phyloP scores from a whole-genome alignment of 2,113 vertebrate genomes.

The Mobula hypostoma region DNA sequence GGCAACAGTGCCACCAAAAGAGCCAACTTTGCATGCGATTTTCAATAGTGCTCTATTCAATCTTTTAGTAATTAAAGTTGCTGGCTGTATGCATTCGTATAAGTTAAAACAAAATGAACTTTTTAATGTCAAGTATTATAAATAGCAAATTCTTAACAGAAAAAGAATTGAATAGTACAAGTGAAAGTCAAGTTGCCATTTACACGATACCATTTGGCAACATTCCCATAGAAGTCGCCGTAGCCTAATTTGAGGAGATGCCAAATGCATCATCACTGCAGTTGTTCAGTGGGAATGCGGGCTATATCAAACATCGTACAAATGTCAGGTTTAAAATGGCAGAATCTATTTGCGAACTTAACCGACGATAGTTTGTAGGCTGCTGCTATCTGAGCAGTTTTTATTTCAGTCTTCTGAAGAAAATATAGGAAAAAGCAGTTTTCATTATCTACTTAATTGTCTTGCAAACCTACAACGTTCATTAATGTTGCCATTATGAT shows the following conservation, averaged over 20 bases:
- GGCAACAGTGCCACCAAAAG: background rate
- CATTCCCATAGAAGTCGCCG: conserved; percentile 2
- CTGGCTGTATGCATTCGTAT: background rate
- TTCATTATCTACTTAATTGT: background rate
- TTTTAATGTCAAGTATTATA: background rate
- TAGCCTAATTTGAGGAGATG: conserved; percentile 4
- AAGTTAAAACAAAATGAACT: background rate
- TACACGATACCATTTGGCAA: background rate
- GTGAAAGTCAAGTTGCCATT: background rate
- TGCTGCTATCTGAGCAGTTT: background rate
- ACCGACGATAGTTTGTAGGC: background rate
- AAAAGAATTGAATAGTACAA: background rate
- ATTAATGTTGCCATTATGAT: background rate
- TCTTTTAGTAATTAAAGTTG: background rate
- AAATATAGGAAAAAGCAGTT: background rate
- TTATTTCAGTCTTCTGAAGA: background rate
- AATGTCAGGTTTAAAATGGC: background rate
- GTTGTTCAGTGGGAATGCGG: conserved; percentile 15
- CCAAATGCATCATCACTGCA: conserved; percentile 16
- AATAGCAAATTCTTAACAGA: background rate
- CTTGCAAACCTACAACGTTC: background rate
- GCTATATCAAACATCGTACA: background rate
- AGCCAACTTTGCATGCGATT: background rate
- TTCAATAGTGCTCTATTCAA: background rate
- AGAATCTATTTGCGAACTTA: background rate